Evolutionary conservation across 1,140 invertebrate genomes (phyloP), one percentile per base, ranked within the genome.

Genomic region (Polypedilum vanderplanki): DNA sequence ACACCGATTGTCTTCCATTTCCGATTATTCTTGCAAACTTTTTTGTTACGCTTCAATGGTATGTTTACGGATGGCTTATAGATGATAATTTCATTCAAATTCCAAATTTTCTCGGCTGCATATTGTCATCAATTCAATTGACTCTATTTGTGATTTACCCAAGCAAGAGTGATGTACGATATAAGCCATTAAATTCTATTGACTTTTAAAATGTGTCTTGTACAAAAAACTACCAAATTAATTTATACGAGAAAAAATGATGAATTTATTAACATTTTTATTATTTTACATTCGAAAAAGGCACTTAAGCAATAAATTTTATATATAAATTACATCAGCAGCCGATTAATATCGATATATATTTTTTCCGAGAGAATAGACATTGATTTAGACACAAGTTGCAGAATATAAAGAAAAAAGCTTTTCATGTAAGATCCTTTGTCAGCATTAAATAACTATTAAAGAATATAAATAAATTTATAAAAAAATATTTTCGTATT

Each of bases 1-100:
- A 86, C 80, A 89, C 90, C 4, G 92, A 93, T 76, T 89, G 88
- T 81, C 85, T 93, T 78, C 92, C 92, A 76, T 91, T 92, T 81
- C 89, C 91, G 17, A 85, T 93, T 76, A 93, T 94, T 81, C 80
- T 91, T 18, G 86, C 88, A 77, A 90, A 90, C 40, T 90, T 93
- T 79, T 83, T 92, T 73, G 90, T 93, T 1, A 90, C 88, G 40
- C 83, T 86, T 40, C 87, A 92, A 77, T 94, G 92, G 92, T 88
- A 88, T 77, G 79, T 89, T 0, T 94, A 93, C 83, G 92, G 91
- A 67, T 80, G 87, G 76, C 81, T 93, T 75, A 85, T 90, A 77
- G 81, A 88, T 65, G 91, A 94, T 83, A 78, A 81, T 64, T 93
- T 90, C 83, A 88, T 93, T 79, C 86, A 89, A 87, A 84, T 87